Base-by-base conservation (phyloP, 2,888 invertebrate species). In the Melipona bicolor region DNA sequence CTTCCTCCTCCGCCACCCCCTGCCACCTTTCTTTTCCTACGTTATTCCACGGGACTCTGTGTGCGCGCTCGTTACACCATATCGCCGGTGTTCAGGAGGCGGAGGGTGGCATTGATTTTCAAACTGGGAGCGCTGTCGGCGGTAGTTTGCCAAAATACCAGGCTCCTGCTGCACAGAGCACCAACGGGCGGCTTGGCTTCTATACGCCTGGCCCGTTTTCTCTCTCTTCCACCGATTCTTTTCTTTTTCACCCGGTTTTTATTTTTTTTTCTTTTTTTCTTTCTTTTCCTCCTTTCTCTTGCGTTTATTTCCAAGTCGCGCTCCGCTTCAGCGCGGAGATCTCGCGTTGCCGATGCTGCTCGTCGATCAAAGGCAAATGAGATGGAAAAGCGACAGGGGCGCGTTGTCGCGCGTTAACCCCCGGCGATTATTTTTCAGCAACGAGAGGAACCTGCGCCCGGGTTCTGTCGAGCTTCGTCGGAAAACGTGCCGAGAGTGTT, bases 61-160 rank as follows among this genome's bases (percentile, higher is more conserved):
- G 65, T 74, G 83, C 74, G 81, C 81, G 82, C 77, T 83, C 75
- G 87, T 83, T 87, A 85, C 85, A 84, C 69, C 82, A 79, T 79
- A 81, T 88, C 82, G 77, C 65, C 36, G 62, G 61, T 1, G 24
- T 62, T 64, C 50, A 43, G 77, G 70, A 69, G 70, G 72, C 70
- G 74, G 77, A 69, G 68, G 73, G 74, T 76, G 82, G 83, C 85
- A 88, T 87, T 88, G 88, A 88, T 88, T 87, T 87, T 83, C 88
- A 85, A 88, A 88, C 83, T 62, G 77, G 77, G 61, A 71, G 73
- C 88, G 79, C 81, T 79, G 85, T 84, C 79, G 81, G 72, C 62
- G 79, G 78, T 79, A 80, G 78, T 85, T 85, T 80, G 83, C 83
- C 83, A 81, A 87, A 87, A 87, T 82, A 73, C 81, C 83, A 52